Percentiles rank a stretch among this genome's conserved stretches.
phyloP scores from a whole-genome alignment of 2,797 vertebrate genomes.

The Enteromius argenteus region DNA sequence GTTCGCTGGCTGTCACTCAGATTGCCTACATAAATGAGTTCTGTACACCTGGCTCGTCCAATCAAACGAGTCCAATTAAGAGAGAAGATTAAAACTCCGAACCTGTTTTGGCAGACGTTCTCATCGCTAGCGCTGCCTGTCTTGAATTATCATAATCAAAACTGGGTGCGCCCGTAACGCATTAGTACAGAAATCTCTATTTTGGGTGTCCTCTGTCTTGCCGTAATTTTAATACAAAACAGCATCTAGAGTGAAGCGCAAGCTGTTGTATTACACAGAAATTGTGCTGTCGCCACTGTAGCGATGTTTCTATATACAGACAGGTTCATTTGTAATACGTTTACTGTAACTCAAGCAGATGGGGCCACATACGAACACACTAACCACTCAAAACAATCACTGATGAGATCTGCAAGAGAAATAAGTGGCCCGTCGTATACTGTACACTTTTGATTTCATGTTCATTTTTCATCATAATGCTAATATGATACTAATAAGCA shows the following conservation, averaged over 20 bases:
- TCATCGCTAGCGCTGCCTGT: slow-evolving; percentile 12
- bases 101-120: slow-evolving; percentile 45
- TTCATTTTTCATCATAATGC: slow-evolving; percentile 49
- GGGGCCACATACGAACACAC: slow-evolving; percentile 8
- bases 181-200: background rate
- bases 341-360: slow-evolving; percentile 20
- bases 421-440: background rate
- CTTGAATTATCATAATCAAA: slow-evolving; percentile 44
- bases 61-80: slow-evolving; percentile 59
- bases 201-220: background rate
- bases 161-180: background rate
- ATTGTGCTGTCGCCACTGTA: background rate
- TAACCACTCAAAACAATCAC: slow-evolving; percentile 1
- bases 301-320: background rate
- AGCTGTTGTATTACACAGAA: background rate
- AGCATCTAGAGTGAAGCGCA: slow-evolving; percentile 13
- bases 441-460: slow-evolving; percentile 23
- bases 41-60: slow-evolving; percentile 59
- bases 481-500: slow-evolving; percentile 51
- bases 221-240: background rate
- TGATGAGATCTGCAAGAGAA: slow-evolving; percentile 13
- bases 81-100: slow-evolving; percentile 53
- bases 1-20: slow-evolving; percentile 53
- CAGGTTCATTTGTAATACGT: slow-evolving; percentile 35
- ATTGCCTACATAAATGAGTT: slow-evolving; percentile 40